Percentiles rank a stretch among this genome's conserved stretches.
Evolutionary conservation across 2,797 vertebrate genomes (phyloP).

Genomic region (Stomatorhinus walkeri): DNA sequence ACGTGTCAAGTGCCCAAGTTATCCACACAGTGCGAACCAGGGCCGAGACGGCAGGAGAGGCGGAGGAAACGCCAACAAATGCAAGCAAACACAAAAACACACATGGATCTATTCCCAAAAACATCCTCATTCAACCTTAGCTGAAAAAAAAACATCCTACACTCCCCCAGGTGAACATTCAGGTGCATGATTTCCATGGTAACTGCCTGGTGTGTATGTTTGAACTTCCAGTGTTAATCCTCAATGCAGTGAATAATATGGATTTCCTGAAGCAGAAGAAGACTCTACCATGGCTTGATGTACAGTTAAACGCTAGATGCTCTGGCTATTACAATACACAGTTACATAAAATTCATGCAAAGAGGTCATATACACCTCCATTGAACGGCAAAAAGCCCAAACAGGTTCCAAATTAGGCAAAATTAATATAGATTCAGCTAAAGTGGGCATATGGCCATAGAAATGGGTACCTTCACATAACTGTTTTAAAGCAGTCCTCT

Average conservation of each 20-base stretch:
- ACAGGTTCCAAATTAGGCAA: background rate
- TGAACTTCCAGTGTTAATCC: slow-evolving; percentile 9
- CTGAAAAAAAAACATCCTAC: background rate
- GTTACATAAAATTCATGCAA: background rate
- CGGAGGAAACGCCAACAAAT: background rate
- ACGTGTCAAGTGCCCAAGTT: slow-evolving; percentile 66
- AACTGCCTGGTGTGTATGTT: slow-evolving; percentile 2
- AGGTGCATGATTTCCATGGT: slow-evolving; percentile 10
- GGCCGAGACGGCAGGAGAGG: slow-evolving; percentile 34
- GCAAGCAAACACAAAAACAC: background rate
- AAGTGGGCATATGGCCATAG: background rate
- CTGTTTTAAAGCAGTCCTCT: background rate
- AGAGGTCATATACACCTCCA: background rate
- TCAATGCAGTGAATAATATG: background rate
- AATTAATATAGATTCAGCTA: background rate
- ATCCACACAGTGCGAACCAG: slow-evolving; percentile 60
- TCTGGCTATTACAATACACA: background rate
- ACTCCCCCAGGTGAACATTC: background rate
- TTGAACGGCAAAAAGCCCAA: background rate
- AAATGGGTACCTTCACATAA: background rate
- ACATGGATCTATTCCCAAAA: background rate
- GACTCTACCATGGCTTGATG: background rate
- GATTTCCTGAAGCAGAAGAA: background rate
- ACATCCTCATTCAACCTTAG: background rate
- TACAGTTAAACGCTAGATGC: background rate